phyloP scores from a whole-genome alignment of 2,888 invertebrate genomes.

The Noctua janthina region DNA sequence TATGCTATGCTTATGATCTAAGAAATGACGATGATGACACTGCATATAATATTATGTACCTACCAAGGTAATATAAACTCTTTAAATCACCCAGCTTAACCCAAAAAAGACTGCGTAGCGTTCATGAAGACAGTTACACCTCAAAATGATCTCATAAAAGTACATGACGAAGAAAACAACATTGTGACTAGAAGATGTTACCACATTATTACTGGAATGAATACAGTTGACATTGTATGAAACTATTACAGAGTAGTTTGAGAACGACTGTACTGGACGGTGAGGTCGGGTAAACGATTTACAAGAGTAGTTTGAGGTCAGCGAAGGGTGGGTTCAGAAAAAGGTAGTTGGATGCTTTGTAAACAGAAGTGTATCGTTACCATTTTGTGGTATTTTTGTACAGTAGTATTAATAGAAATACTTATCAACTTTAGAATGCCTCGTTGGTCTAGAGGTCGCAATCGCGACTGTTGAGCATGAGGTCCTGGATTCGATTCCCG shows the following conservation, averaged over 20 bases:
- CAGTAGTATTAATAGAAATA: background rate
- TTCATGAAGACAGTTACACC: background rate
- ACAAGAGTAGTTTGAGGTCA: conserved; percentile 49
- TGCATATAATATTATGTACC: too few species aligned
- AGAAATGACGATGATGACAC: too few species aligned
- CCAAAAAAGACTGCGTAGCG: too few species aligned
- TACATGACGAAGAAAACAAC: conserved; percentile 42
- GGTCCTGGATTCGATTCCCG: too few species aligned
- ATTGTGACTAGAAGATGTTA: conserved; percentile 9
- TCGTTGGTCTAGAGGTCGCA: too few species aligned
- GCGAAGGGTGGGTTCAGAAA: conserved; percentile 31
- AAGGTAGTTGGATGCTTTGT: background rate
- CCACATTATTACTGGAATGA: conserved; percentile 36
- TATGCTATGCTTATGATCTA: too few species aligned
- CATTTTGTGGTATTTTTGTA: background rate
- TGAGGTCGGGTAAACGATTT: conserved; percentile 46
- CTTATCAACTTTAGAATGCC: too few species aligned
- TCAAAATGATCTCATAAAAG: conserved; percentile 20
- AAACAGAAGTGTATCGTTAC: background rate
- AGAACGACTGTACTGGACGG: conserved; percentile 14
- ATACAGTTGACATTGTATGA: conserved; percentile 43
- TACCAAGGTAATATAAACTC: background rate
- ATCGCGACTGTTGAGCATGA: too few species aligned
- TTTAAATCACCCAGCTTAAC: background rate
- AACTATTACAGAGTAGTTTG: conserved; percentile 49